Conservation (phyloP, 1,140 invertebrate genomes). For the Drosophila arizonae region DNA sequence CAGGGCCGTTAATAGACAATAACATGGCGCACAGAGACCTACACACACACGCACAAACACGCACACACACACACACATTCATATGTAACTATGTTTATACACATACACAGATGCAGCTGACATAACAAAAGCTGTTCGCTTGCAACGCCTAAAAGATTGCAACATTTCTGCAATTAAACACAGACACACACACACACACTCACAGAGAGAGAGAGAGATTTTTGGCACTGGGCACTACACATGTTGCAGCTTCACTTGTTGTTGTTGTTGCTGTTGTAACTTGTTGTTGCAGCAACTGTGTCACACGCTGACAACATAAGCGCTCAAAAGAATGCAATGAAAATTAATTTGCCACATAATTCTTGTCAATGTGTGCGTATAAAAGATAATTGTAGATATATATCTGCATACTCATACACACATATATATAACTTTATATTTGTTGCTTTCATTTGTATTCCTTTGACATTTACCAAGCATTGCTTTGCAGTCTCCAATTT, state of each 20-base stretch:
- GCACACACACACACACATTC: conserved; percentile 29
- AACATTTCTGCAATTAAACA: conserved; percentile 78
- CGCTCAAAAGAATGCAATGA: conserved; percentile 60
- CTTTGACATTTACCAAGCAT: conserved; percentile 60
- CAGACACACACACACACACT: conserved; percentile 39
- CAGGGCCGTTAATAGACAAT: conserved; percentile 69
- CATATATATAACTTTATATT: neutral
- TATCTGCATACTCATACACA: conserved; percentile 3
- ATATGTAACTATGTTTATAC: conserved; percentile 4
- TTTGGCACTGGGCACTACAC: conserved; percentile 40
- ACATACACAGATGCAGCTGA: conserved; percentile 38
- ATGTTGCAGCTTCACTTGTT: conserved; percentile 55
- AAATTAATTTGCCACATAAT: conserved; percentile 72
- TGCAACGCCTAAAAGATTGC: conserved; percentile 76
- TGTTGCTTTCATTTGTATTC: conserved; percentile 5
- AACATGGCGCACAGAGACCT: conserved; percentile 55
- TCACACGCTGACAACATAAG: conserved; percentile 73
- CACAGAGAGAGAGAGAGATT: conserved; percentile 25
- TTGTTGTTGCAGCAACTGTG: conserved; percentile 54
- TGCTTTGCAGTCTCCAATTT: conserved; percentile 47
- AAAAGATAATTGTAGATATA: conserved; percentile 6
- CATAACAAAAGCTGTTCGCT: conserved; percentile 65
- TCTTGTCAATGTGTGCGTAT: conserved; percentile 42
- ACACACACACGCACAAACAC: conserved; percentile 26
- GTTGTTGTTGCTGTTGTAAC: neutral